Evolutionary conservation across 1,140 invertebrate genomes (phyloP).

Genomic region (Bombus superbus): DNA sequence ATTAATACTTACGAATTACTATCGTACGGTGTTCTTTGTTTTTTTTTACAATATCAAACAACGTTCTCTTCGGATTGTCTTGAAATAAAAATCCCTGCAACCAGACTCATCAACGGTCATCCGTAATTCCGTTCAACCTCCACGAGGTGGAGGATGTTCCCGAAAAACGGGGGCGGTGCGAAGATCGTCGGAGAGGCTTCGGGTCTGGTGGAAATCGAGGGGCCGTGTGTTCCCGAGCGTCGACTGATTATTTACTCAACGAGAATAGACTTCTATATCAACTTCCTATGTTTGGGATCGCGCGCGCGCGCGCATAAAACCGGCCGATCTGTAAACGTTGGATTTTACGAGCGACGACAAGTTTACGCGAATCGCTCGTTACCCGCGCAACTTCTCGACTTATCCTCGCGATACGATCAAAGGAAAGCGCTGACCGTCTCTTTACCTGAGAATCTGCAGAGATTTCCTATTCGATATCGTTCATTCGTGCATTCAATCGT

Average conservation of each 20-base stretch:
- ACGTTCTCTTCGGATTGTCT: not conserved
- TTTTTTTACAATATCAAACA: not conserved
- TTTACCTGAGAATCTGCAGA: rapidly evolving
- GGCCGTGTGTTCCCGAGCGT: slow-evolving; percentile 53
- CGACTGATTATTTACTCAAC: slow-evolving; percentile 76
- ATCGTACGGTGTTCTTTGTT: rapidly evolving
- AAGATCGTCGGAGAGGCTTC: not conserved
- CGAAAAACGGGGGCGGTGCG: not conserved
- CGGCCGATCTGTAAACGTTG: slow-evolving; percentile 62
- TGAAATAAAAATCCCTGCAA: not conserved
- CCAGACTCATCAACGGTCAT: not conserved
- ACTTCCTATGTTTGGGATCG: slow-evolving; percentile 79
- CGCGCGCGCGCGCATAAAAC: slow-evolving; percentile 58
- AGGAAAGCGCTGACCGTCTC: not conserved
- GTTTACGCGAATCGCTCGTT: slow-evolving; percentile 67
- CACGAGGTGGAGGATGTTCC: too few species aligned
- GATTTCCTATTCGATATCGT: not conserved
- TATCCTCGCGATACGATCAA: not conserved
- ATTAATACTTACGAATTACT: too few species aligned
- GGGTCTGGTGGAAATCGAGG: slow-evolving; percentile 30
- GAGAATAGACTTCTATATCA: slow-evolving; percentile 81
- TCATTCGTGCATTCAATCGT: not conserved
- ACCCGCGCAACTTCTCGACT: slow-evolving; percentile 14
- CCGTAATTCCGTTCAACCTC: not conserved
- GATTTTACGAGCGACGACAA: slow-evolving; percentile 69